These are phyloP conservation scores for Haliclona indistincta DNA, from an alignment of 37 sponge, comb jelly and placozoan species.

Conservation along the genomic window DNA sequence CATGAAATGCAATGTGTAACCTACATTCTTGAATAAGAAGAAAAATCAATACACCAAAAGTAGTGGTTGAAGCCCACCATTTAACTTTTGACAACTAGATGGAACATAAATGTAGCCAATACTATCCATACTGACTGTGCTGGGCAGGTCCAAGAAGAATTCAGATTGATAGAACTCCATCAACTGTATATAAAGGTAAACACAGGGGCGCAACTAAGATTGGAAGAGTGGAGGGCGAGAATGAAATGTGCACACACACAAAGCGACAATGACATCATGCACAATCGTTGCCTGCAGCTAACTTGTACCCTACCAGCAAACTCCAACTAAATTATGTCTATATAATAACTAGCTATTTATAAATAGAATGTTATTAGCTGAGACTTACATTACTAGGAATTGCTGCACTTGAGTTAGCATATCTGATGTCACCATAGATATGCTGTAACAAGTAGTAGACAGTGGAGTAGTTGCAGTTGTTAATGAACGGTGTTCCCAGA, in stretches of 20 bases:
- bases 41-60: not conserved
- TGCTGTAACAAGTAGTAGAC: conserved; percentile 61
- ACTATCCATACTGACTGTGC: conserved; percentile 55
- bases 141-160: conserved; percentile 49
- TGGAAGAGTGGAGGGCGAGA: too few relatives aligned
- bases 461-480: conserved; percentile 70
- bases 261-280: too few relatives aligned
- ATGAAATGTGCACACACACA: too few relatives aligned
- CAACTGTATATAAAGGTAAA: conserved; percentile 27
- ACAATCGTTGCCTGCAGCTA: too few relatives aligned
- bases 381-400: conserved; percentile 51
- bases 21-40: conserved; percentile 27
- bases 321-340: not conserved
- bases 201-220: too few relatives aligned
- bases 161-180: conserved; percentile 74
- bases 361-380: not conserved
- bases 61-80: not conserved
- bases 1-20: conserved; percentile 81
- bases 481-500: conserved; percentile 64
- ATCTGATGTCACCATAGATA: conserved; percentile 70
- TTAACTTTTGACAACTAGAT: conserved; percentile 49
- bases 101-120: conserved; percentile 84
- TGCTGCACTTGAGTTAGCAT: conserved; percentile 31
- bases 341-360: not conserved
- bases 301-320: too few relatives aligned